Evolutionary conservation across 2,888 invertebrate genomes (phyloP).

Genomic region (Limnephilus lunatus): DNA sequence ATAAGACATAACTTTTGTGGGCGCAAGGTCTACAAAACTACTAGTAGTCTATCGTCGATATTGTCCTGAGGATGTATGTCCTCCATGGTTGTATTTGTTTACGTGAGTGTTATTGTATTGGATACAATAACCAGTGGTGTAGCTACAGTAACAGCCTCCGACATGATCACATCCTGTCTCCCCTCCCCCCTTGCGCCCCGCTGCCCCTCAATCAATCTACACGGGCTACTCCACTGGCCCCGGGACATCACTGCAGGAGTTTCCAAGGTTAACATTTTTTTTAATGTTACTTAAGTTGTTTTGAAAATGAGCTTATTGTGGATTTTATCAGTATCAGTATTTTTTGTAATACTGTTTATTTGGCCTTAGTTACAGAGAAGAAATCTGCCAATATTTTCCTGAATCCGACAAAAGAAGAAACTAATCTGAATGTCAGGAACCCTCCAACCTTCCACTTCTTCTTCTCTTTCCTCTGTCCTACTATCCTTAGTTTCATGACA

Average conservation of each 20-base stretch:
- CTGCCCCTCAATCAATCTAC: constrained; percentile 6
- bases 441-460: no score
- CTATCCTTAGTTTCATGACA: no score
- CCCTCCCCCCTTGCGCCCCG: constrained; percentile 5
- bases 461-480: no score
- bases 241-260: neutral
- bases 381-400: no score
- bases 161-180: constrained; percentile 10
- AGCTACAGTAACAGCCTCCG: neutral
- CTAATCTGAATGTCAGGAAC: no score
- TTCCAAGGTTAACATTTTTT: neutral
- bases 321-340: no score
- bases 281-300: neutral
- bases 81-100: neutral
- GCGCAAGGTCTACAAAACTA: no score
- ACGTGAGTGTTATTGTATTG: neutral
- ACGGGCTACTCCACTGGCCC: constrained; percentile 25
- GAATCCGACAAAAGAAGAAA: no score
- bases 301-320: no score
- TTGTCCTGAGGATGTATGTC: neutral
- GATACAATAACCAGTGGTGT: constrained; percentile 6
- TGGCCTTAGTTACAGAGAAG: no score
- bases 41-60: neutral
- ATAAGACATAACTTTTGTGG: no score
- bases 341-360: no score